Percentiles rank a stretch among this genome's conserved stretches.
Conservation (phyloP, 1,140 invertebrate species). For the Schlechtendalia chinensis region DNA sequence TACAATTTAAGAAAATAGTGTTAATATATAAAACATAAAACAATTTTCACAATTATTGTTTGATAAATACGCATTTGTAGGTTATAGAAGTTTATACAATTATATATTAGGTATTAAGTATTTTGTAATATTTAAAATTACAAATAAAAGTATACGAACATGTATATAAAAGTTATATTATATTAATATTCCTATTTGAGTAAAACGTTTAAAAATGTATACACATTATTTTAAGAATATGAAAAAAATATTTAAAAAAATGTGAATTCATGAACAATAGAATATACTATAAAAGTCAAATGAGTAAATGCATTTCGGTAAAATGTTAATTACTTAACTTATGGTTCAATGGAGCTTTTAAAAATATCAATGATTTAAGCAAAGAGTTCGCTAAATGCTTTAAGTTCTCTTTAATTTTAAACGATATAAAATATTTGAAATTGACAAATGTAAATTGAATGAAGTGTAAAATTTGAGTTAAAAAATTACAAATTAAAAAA, state of each 20-base stretch:
- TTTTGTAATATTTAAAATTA: too few species aligned
- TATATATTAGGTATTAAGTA: too few species aligned
- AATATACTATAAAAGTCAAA: neutral
- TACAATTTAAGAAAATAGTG: too few species aligned
- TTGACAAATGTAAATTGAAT: neutral
- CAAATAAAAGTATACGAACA: too few species aligned
- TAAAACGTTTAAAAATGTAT: too few species aligned
- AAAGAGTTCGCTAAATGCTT: neutral
- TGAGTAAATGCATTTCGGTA: neutral
- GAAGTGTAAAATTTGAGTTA: neutral
- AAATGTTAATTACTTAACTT: neutral
- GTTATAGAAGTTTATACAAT: too few species aligned
- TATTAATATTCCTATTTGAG: too few species aligned
- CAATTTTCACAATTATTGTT: too few species aligned
- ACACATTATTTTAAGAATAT: too few species aligned
- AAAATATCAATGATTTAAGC: neutral
- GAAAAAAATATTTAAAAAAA: neutral
- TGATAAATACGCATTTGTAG: too few species aligned
- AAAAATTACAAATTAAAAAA: neutral
- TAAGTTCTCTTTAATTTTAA: neutral
- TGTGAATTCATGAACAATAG: neutral
- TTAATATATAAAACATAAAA: too few species aligned
- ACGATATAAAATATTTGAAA: neutral
- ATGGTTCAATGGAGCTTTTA: slow-evolving; percentile 13
- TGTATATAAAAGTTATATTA: too few species aligned